Conservation (phyloP, 2,888 invertebrate species). For the Steromphala cineraria region DNA sequence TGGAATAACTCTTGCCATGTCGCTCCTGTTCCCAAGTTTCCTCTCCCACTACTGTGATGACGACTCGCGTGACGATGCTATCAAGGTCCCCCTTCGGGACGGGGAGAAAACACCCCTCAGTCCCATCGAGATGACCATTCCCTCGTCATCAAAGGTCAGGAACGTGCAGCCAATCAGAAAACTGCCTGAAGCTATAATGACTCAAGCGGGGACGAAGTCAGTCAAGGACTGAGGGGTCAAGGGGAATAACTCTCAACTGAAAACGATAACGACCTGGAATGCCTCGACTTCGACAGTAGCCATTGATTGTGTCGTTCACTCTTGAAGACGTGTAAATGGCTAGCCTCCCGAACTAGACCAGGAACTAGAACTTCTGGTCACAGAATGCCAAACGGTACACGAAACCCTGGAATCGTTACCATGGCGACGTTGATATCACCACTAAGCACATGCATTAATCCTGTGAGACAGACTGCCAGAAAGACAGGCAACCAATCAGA, state of each 20-base stretch:
- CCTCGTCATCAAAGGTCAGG: constrained; percentile 70
- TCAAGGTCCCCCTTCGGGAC: constrained; percentile 60
- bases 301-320: neutral
- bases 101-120: constrained; percentile 61
- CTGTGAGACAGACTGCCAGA: too few species aligned
- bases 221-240: constrained; percentile 1
- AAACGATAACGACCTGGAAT: constrained; percentile 12
- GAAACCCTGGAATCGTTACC: too few species aligned
- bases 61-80: constrained; percentile 56
- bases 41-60: constrained; percentile 75
- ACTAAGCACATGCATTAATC: too few species aligned
- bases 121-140: constrained; percentile 71
- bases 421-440: too few species aligned
- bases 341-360: too few species aligned
- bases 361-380: too few species aligned
- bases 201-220: constrained; percentile 50
- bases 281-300: neutral
- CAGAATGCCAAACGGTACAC: too few species aligned
- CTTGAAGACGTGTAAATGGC: neutral
- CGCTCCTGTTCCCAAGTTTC: constrained; percentile 77
- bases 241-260: neutral
- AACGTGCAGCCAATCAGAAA: constrained; percentile 73
- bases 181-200: constrained; percentile 56
- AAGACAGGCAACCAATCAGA: too few species aligned
- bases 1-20: constrained; percentile 76